These are phyloP conservation scores for Mormyrus lacerda DNA, from an alignment of 2,113 vertebrate species.

Conservation along the genomic window DNA sequence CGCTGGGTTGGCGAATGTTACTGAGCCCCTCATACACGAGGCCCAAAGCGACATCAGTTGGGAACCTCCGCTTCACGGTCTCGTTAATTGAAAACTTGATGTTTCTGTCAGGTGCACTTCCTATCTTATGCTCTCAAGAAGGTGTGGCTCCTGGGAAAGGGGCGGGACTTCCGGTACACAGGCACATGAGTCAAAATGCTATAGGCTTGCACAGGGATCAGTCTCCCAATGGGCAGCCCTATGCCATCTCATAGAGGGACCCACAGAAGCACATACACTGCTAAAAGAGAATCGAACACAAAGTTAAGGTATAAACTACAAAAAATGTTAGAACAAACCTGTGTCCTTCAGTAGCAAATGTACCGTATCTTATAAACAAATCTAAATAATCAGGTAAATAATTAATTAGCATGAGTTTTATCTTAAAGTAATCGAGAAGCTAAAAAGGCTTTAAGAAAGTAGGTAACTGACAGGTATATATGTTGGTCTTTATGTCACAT, in stretches of 20 bases:
- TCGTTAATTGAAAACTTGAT: background rate
- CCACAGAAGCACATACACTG: background rate
- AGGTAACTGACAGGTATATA: constrained; percentile 25
- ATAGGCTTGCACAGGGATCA: background rate
- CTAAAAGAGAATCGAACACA: background rate
- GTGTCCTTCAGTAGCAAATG: constrained; percentile 12
- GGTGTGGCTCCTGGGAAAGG: background rate
- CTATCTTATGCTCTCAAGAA: background rate
- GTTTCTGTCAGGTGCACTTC: background rate
- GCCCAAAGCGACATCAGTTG: background rate
- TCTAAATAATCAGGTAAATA: background rate
- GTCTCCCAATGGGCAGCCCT: background rate
- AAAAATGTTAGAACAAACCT: constrained; percentile 8
- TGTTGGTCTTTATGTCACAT: constrained; percentile 30
- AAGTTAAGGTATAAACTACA: constrained; percentile 34
- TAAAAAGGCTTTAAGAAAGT: constrained; percentile 38
- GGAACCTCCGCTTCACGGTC: background rate
- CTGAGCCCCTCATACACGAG: background rate
- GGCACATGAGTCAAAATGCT: background rate
- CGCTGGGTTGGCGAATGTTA: background rate
- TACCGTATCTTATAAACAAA: constrained; percentile 21
- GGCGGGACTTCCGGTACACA: background rate
- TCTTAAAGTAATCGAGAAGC: constrained; percentile 33
- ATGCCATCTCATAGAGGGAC: background rate
- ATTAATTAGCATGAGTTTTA: constrained; percentile 14